Evolutionary conservation across 2,888 invertebrate species (phyloP), one percentile per base, ranked within the genome.

Genomic region (Lysandra coridon): DNA sequence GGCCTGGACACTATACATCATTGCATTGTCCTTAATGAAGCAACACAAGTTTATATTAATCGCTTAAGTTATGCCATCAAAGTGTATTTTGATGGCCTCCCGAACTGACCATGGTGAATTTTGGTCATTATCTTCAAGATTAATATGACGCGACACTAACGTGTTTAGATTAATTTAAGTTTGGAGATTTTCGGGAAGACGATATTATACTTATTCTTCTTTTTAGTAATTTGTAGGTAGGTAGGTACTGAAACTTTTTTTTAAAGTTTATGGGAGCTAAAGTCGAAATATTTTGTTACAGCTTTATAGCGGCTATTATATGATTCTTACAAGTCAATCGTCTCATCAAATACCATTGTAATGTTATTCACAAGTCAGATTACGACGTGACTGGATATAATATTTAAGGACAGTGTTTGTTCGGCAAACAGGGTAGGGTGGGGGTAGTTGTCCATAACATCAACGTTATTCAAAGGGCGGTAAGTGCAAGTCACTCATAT

Each of bases 401-500:
- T 89, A 88, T 90, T 91, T 87, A 87, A 88, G 87, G 90, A 90
- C 91, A 92, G 90, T 91, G 90, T 92, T 92, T 91, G 91, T 87
- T 87, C 86, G 83, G 87, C 89, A 90, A 92, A 91, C 91, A 82
- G 81, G 81, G 83, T 78, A 74, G 81, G 81, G 83, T 81, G 79
- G 84, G 84, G 84, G 89, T 89, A 90, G 90, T 92, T 91, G 91
- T 87, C 91, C 92, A 91, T 90, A 89, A 88, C 91, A 89, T 87
- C 84, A 83, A 82, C 84, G 84, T 84, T 84, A 84, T 84, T 84
- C 86, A 84, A 86, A 88, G 94, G 94, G 92, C 85, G 88, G 86
- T 90, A 91, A 91, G 85, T 91, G 95, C 95, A 95, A 95, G 95
- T 95, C 95, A 95, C 91, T 91, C 89, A 90, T 94, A 94, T 95